phyloP scores from a whole-genome alignment of 2,113 vertebrate species.

The Leptocoma aspasia region DNA sequence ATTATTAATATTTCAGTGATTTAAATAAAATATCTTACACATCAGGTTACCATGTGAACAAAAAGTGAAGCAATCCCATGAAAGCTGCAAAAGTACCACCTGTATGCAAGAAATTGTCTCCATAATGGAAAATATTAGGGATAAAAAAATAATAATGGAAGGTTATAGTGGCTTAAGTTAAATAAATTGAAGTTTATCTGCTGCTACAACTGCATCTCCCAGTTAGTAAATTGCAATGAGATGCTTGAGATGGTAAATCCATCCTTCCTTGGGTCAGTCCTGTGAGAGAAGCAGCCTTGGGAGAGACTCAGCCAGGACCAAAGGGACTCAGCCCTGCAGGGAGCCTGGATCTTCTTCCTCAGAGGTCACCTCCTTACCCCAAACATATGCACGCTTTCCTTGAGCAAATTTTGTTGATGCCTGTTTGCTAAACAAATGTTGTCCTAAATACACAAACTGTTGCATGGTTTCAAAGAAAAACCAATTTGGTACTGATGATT shows the following conservation, averaged over 20 bases:
- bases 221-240: not conserved
- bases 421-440: conserved; percentile 10
- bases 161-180: not conserved
- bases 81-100: not conserved
- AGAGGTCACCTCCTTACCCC: not conserved
- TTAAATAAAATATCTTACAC: not conserved
- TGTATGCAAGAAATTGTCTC: not conserved
- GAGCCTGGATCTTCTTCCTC: not conserved
- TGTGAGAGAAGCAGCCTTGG: rapidly evolving
- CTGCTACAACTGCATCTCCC: not conserved
- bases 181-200: not conserved
- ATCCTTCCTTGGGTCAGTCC: not conserved
- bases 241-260: rapidly evolving
- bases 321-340: rapidly evolving
- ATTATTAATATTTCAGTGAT: not conserved
- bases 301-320: not conserved
- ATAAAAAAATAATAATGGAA: not conserved
- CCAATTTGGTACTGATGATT: conserved; percentile 48
- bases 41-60: rapidly evolving
- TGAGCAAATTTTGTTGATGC: conserved; percentile 23
- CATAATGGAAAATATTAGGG: not conserved
- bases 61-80: not conserved
- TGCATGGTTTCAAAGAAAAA: conserved; percentile 4
- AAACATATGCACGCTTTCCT: not conserved
- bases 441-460: conserved; percentile 14